These are phyloP conservation scores for Nipponacmea schrenckii DNA, from an alignment of 2,888 invertebrate species.

Conservation along the genomic window DNA sequence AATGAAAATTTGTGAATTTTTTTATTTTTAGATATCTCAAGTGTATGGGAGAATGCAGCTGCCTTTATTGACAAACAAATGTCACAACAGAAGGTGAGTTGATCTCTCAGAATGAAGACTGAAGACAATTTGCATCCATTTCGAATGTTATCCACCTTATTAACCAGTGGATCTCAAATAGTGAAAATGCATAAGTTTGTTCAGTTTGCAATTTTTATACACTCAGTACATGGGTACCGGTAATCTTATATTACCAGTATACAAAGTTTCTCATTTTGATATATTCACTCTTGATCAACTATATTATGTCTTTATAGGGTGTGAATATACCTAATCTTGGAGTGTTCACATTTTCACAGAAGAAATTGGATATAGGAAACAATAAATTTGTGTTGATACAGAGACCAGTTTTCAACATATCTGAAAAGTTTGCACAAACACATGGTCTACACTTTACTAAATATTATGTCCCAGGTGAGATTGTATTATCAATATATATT, in stretches of 20 bases:
- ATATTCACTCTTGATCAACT: too few relatives aligned
- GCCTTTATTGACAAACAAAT: constrained; percentile 65
- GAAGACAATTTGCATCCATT: too few relatives aligned
- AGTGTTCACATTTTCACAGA: constrained; percentile 66
- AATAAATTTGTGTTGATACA: constrained; percentile 66
- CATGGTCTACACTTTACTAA: constrained; percentile 63
- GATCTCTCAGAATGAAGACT: too few relatives aligned
- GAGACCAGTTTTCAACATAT: constrained; percentile 66
- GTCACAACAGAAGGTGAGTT: constrained; percentile 63
- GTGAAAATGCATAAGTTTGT: too few relatives aligned
- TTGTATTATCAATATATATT: neutral
- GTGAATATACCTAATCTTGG: constrained; percentile 64
- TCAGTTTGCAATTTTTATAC: too few relatives aligned
- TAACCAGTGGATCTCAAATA: too few relatives aligned
- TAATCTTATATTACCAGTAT: too few relatives aligned
- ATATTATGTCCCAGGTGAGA: constrained; percentile 62
- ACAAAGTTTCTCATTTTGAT: too few relatives aligned
- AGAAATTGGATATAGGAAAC: constrained; percentile 66
- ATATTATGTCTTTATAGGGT: constrained; percentile 54
- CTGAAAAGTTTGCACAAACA: constrained; percentile 66
- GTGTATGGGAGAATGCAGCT: constrained; percentile 66
- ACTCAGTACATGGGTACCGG: too few relatives aligned
- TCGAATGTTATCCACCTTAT: too few relatives aligned
- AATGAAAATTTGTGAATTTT: neutral
- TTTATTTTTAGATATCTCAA: constrained; percentile 60